Evolutionary conservation across 2,888 invertebrate genomes (phyloP).

Genomic region (Plemyria rubiginata): DNA sequence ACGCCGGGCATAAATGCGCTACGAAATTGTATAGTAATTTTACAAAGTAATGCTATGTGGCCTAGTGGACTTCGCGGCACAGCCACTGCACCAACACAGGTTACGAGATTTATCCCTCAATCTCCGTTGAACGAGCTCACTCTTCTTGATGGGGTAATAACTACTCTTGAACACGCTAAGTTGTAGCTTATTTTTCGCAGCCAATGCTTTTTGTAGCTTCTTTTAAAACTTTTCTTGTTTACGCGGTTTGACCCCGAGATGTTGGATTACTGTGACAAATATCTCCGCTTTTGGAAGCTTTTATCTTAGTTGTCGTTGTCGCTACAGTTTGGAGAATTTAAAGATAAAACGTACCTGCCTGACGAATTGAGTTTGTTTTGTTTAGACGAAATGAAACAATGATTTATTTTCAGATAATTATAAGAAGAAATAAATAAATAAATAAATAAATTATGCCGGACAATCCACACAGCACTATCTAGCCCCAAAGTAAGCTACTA

Average conservation of each 20-base stretch:
- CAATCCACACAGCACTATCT: too few relatives aligned
- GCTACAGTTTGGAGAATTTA: conserved; percentile 21
- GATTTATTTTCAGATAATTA: conserved; percentile 16
- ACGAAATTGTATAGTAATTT: neutral
- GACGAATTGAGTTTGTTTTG: conserved; percentile 32
- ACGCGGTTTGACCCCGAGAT: conserved; percentile 53
- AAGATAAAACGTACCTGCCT: conserved; percentile 30
- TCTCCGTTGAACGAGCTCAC: conserved; percentile 60
- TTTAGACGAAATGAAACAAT: conserved; percentile 24
- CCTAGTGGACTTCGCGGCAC: neutral
- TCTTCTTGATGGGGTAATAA: conserved; percentile 74
- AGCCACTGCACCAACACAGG: conserved; percentile 48
- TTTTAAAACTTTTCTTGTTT: conserved; percentile 61
- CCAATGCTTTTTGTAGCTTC: conserved; percentile 36
- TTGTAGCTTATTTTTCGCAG: conserved; percentile 56
- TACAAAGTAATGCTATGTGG: too few relatives aligned
- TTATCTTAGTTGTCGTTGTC: conserved; percentile 30
- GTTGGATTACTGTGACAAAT: conserved; percentile 55
- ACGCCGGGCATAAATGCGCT: neutral
- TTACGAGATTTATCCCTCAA: conserved; percentile 65
- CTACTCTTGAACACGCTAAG: conserved; percentile 70
- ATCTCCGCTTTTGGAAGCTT: conserved; percentile 38
- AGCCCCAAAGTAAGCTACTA: too few relatives aligned
- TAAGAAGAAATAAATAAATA: too few relatives aligned
- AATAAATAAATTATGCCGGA: too few relatives aligned